Base-by-base conservation (phyloP, 2,888 invertebrate genomes). In the Acanthococcus lagerstroemiae region DNA sequence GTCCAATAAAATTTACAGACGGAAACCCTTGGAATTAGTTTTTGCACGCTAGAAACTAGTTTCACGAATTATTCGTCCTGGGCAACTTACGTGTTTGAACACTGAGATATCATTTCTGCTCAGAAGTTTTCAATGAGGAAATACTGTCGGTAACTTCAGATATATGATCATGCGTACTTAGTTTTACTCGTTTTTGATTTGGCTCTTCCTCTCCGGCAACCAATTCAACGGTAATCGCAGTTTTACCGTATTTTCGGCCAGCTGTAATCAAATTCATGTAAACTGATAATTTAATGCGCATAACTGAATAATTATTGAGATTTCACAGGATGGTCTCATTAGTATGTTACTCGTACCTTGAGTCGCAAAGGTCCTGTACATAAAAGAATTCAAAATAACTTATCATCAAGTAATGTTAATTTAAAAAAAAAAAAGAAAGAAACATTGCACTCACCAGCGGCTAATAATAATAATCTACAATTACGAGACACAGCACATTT, bases 211-310 rank as follows among this genome's bases (percentile, higher is more conserved):
- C 22, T 12, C 55, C 55, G 4, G 55, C 65, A 24, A 48, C 7
- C 1, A 37, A 21, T 57, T 66, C 50, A 12, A 66, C 66, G 27
- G 50, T 56, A 22, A 66, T 66, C 21, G 66, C 66, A 15, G 56
- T 46, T 50, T 57, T 66, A 30, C 66, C 66, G 22, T 56, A 57
- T 30, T n/a, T 56, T 57, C 56, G 45, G 22, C 66, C 56, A 17
- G 46, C 66, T 66, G 30, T 50, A 65, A n/a, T n/a, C n/a, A n/a
- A n/a, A n/a, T n/a, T n/a, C n/a, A n/a, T 17, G n/a, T 17, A 48
- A n/a, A n/a, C n/a, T n/a, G n/a, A n/a, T n/a, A n/a, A n/a, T n/a
- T n/a, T n/a, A n/a, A n/a, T n/a, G n/a, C n/a, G n/a, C n/a, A n/a
- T n/a, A n/a, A n/a, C n/a, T n/a, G n/a, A n/a, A n/a, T n/a, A n/a